Evolutionary conservation across 23 tunicate genomes (phyloP), one percentile per base, ranked within the genome.

Genomic region (Halocynthia roretzi): DNA sequence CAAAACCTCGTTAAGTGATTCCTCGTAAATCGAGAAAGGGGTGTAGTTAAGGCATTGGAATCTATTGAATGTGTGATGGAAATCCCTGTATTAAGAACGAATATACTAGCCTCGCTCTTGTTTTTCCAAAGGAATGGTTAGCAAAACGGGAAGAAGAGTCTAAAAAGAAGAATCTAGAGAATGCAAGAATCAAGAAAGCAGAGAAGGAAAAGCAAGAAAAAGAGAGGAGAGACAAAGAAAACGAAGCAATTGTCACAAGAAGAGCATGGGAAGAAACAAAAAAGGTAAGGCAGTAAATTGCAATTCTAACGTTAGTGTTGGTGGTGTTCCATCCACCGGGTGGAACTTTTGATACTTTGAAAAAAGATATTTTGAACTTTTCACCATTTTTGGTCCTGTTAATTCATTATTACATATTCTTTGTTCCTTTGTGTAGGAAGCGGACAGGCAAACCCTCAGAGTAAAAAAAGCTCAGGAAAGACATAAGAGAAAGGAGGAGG

Each of bases 121-220:
- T 4, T 31, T 31, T 31, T 31, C 6, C 50, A 8, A 56, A 80
- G 83, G 73, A 80, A 67, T 81, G 85, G 85, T 60, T 81, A 14
- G 85, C 85, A 52, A 72, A 71, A 51, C 60, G 85, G 61, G 85
- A 81, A 64, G 62, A 71, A 54, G 70, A 81, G 72, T 56, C 52
- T 8, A 81, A 85, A 72, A 76, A 18, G 53, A 77, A 72, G 58
- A 85, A 77, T 54, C 80, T 80, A 72, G 70, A 17, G 15, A 84
- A 85, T 62, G 73, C 50, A 10, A 53, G 71, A 56, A 65, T 57
- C 54, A 52, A 55, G 11, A 68, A 80, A 66, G 51, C 67, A 62
- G 48, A 71, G 49, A 77, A 85, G 22, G 80, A 73, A 66, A 80
- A 80, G 67, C 15, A 80, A 72, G 55, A 80, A 73, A 74, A 85